Conservation (phyloP, 2,797 vertebrate genomes). For the Semaprochilodus insignis region DNA sequence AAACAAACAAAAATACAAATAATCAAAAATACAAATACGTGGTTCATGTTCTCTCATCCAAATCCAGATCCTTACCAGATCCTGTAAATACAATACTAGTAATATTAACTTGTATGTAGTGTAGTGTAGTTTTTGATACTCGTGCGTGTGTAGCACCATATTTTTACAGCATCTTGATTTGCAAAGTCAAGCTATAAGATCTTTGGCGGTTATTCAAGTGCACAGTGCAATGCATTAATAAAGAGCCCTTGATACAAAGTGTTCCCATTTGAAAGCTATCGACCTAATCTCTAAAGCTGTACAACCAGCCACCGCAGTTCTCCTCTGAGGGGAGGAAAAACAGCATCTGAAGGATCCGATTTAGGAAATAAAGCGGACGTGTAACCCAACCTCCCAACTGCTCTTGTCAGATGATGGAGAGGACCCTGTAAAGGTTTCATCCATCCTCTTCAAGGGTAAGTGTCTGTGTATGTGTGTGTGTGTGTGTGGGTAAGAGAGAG, state of each 20-base stretch:
- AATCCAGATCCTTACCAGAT: background rate
- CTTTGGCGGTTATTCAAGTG: slow-evolving; percentile 19
- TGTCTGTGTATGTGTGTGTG: slow-evolving; percentile 1
- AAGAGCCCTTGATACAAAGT: slow-evolving; percentile 45
- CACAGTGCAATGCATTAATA: slow-evolving; percentile 38
- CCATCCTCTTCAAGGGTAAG: slow-evolving; percentile 49
- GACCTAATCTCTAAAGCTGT: slow-evolving; percentile 49
- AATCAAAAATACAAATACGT: background rate
- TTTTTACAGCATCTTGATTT: background rate
- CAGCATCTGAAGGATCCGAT: slow-evolving; percentile 47
- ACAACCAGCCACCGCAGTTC: slow-evolving; percentile 44
- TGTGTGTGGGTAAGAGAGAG: background rate
- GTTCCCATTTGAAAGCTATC: slow-evolving; percentile 52
- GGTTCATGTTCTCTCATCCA: background rate
- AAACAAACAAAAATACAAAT: too few relatives aligned
- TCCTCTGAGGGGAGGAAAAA: slow-evolving; percentile 49
- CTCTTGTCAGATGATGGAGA: slow-evolving; percentile 50
- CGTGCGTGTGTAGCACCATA: background rate
- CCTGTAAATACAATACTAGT: background rate
- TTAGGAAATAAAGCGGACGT: slow-evolving; percentile 54
- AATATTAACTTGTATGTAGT: background rate
- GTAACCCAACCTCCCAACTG: slow-evolving; percentile 46
- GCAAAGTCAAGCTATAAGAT: slow-evolving; percentile 2
- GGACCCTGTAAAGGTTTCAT: slow-evolving; percentile 41
- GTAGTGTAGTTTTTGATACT: background rate